phyloP scores from a whole-genome alignment of 92 coral and sea anemone genomes.

The Galaxea fascicularis region DNA sequence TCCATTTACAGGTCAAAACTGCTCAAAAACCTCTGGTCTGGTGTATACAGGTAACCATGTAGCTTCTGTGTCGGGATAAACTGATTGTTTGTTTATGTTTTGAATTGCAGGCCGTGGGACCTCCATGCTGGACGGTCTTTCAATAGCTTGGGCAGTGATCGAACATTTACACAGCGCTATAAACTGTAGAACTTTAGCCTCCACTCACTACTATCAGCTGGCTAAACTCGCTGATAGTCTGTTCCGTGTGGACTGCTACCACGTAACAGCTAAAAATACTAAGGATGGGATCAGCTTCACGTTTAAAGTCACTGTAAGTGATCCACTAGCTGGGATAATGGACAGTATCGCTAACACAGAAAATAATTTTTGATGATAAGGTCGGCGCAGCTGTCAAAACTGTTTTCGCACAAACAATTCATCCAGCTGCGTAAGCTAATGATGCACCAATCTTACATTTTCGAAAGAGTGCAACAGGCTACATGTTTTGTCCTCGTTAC shows the following conservation, averaged over 20 bases:
- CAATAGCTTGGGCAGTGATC: constrained; percentile 88
- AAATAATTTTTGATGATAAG: no score
- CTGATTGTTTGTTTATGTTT: background rate
- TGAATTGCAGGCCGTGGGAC: constrained; percentile 80
- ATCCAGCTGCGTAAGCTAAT: no score
- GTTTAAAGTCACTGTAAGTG: constrained; percentile 76
- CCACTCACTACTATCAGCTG: constrained; percentile 81
- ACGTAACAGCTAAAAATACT: constrained; percentile 78
- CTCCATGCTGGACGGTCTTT: constrained; percentile 83
- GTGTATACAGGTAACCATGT: no score
- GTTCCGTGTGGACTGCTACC: constrained; percentile 78
- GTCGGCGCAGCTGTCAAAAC: no score
- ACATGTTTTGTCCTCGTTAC: no score
- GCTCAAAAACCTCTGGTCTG: no score
- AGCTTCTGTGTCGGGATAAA: no score
- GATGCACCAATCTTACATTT: no score
- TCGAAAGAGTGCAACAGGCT: no score
- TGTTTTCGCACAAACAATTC: no score
- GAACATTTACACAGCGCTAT: constrained; percentile 77
- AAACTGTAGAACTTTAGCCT: constrained; percentile 81
- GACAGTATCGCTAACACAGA: no score
- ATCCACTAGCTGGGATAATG: background rate
- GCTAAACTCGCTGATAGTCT: constrained; percentile 69
- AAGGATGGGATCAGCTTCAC: constrained; percentile 78
- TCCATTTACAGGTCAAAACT: no score